Evolutionary conservation across 2,113 vertebrate species (phyloP).

Genomic region (Hippoglossus stenolepis): DNA sequence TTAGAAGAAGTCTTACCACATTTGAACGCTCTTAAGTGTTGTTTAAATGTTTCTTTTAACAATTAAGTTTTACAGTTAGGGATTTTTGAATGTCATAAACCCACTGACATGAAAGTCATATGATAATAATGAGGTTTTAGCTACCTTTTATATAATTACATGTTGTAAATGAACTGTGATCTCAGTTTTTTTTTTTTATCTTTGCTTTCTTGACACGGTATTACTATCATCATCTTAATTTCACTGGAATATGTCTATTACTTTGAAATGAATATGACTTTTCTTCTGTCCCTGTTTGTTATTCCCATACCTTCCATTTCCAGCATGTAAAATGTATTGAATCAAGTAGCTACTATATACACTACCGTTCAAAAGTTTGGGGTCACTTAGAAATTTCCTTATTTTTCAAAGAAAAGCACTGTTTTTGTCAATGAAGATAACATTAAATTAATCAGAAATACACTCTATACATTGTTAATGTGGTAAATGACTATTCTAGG

Average conservation of each 20-base stretch:
- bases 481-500: too few species aligned
- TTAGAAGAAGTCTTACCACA: not conserved
- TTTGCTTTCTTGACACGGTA: not conserved
- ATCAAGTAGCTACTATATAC: not conserved
- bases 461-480: too few species aligned
- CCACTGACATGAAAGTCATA: not conserved
- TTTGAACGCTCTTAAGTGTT: too few species aligned
- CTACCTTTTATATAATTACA: too few species aligned
- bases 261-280: not conserved
- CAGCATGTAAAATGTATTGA: not conserved
- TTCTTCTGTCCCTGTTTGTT: not conserved
- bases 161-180: too few species aligned
- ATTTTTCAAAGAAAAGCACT: too few species aligned
- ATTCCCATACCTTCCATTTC: not conserved
- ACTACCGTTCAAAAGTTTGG: too few species aligned
- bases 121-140: not conserved
- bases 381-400: too few species aligned
- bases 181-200: too few species aligned
- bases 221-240: not conserved
- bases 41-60: constrained; percentile 9
- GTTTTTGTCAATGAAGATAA: too few species aligned
- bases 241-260: not conserved
- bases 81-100: not conserved
- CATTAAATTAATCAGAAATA: too few species aligned
- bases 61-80: not conserved